A percentile compares a stretch with the other conserved stretches of the same genome.
Evolutionary conservation across 1,140 invertebrate genomes (phyloP).

Genomic region (Diachasma alloeum): DNA sequence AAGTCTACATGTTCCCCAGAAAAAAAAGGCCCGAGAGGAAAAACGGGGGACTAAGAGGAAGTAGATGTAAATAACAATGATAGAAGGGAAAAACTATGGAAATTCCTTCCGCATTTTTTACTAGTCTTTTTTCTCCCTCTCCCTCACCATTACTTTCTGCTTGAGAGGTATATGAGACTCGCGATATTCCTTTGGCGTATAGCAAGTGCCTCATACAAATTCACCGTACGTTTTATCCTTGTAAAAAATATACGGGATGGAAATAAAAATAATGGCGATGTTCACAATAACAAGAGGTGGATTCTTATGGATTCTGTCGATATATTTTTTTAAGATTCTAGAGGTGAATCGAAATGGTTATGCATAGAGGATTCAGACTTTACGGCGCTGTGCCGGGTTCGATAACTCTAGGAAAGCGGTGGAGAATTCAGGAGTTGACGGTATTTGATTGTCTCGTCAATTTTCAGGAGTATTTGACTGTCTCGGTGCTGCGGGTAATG

Average conservation of each 20-base stretch:
- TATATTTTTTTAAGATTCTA: neutral
- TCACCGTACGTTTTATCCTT: neutral
- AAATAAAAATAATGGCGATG: neutral
- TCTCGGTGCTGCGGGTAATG: neutral
- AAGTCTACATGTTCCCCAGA: neutral
- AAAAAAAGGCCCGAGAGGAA: too few relatives aligned
- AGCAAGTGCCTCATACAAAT: neutral
- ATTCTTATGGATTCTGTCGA: neutral
- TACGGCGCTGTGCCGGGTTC: neutral
- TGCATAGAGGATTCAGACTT: neutral
- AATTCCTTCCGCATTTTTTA: neutral
- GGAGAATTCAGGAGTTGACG: neutral
- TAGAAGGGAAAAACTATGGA: neutral
- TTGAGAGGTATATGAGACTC: neutral
- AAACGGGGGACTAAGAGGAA: neutral
- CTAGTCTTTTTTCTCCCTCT: neutral
- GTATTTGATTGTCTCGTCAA: neutral
- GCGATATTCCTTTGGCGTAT: neutral
- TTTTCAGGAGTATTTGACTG: neutral
- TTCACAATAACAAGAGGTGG: neutral
- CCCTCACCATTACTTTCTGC: too few relatives aligned
- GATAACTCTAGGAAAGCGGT: neutral
- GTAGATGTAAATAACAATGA: neutral
- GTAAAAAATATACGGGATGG: neutral
- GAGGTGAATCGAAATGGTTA: neutral